Evolutionary conservation across 2,113 vertebrate species (phyloP).

Genomic region (Acinonyx jubatus): DNA sequence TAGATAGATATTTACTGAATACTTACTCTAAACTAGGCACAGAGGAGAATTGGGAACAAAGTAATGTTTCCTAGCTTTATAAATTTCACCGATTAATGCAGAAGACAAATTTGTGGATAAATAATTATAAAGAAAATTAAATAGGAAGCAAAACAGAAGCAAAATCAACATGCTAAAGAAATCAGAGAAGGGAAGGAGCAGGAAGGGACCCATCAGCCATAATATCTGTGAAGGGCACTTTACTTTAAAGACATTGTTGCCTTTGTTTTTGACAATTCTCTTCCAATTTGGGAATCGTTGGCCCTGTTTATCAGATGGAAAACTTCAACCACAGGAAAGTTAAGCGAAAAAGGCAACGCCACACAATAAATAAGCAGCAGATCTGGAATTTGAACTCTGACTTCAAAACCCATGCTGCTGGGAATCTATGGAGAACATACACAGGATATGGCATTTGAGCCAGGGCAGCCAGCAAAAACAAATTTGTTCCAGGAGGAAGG

Average conservation of each 20-base stretch:
- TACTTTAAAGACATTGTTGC: fast-evolving
- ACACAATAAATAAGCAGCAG: not conserved
- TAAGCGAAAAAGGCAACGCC: not conserved
- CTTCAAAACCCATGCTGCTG: not conserved
- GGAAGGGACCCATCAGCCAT: too few species aligned
- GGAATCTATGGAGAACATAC: not conserved
- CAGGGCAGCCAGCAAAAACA: not conserved
- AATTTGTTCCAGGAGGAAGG: not conserved
- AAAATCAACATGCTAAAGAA: not conserved
- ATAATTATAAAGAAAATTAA: conserved; percentile 3
- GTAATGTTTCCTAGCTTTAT: not conserved
- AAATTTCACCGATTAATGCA: not conserved
- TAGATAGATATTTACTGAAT: not conserved
- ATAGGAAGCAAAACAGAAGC: not conserved
- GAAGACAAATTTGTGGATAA: not conserved
- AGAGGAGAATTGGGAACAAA: not conserved
- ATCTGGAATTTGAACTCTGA: not conserved
- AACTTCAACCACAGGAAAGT: not conserved
- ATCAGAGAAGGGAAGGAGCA: not conserved
- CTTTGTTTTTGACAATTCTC: not conserved
- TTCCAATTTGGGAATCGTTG: not conserved
- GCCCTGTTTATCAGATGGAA: not conserved
- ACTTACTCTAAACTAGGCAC: not conserved
- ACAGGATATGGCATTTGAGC: too few species aligned
- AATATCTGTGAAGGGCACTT: not conserved